Evolutionary conservation across 2,797 vertebrate genomes (phyloP).

Genomic region (Gallinago solitaria): DNA sequence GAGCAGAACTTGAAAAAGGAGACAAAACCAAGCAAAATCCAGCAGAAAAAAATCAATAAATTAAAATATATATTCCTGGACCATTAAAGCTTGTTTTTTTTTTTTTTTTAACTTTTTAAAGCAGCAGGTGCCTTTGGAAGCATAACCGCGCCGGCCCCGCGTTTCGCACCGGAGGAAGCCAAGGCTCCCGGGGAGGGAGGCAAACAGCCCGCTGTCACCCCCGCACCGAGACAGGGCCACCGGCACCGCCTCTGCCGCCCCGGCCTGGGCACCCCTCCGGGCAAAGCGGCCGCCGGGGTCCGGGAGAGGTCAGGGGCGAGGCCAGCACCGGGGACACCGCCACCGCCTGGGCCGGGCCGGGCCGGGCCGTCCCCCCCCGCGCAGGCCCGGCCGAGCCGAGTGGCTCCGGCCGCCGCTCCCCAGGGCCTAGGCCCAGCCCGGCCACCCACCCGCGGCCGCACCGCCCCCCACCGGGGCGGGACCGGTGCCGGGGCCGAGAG

Average conservation of each 20-base stretch:
- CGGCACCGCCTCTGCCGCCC: neutral
- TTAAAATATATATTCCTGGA: neutral
- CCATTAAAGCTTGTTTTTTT: neutral
- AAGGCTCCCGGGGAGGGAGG: neutral
- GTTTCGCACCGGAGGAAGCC: neutral
- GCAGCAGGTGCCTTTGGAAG: neutral
- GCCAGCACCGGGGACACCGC: too few relatives aligned
- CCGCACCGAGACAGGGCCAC: neutral
- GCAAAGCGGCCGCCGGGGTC: neutral
- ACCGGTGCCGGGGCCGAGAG: neutral
- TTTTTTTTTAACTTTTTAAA: neutral
- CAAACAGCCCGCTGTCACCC: neutral
- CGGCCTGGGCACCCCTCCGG: neutral
- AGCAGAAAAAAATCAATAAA: too few relatives aligned
- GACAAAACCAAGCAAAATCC: neutral
- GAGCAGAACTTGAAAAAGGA: neutral
- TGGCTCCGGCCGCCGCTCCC: too few relatives aligned
- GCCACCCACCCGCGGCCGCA: neutral
- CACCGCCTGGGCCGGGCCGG: neutral
- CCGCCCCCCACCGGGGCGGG: neutral
- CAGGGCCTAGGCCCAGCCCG: neutral
- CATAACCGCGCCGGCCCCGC: accelerated
- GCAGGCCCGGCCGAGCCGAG: neutral
- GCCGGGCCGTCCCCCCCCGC: neutral
- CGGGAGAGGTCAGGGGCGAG: too few relatives aligned